These are phyloP conservation scores for Neosalanx taihuensis DNA, from an alignment of 2,797 vertebrate genomes.

Conservation along the genomic window DNA sequence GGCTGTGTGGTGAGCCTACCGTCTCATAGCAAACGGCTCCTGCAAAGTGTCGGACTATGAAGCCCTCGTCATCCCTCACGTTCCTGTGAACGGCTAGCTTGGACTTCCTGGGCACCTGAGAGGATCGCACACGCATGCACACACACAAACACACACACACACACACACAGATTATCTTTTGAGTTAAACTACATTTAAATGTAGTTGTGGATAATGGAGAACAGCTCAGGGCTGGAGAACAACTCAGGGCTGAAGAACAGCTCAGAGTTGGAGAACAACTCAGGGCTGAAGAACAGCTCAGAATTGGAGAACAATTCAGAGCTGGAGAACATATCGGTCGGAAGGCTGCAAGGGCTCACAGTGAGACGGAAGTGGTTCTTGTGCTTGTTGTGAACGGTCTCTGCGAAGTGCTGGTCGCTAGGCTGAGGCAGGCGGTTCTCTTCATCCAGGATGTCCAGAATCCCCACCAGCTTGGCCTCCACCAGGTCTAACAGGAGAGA, in stretches of 20 bases:
- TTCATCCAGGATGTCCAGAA: constrained; percentile 97
- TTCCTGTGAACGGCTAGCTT: constrained; percentile 93
- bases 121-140: background rate
- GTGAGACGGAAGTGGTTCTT: constrained; percentile 94
- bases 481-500: constrained; percentile 81
- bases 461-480: constrained; percentile 89
- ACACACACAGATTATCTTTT: background rate
- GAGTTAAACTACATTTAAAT: too few relatives aligned
- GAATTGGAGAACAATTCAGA: too few relatives aligned
- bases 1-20: constrained; percentile 63
- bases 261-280: too few relatives aligned
- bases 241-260: too few relatives aligned
- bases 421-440: constrained; percentile 96
- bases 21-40: constrained; percentile 98
- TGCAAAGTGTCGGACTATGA: constrained; percentile 93
- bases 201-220: too few relatives aligned
- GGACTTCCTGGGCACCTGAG: constrained; percentile 93
- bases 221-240: too few relatives aligned
- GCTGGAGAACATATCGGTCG: background rate
- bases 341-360: constrained; percentile 62
- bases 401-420: constrained; percentile 94
- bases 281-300: too few relatives aligned
- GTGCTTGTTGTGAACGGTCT: constrained; percentile 90
- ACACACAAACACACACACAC: constrained; percentile 3
- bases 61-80: constrained; percentile 94